Evolutionary conservation across 2,113 vertebrate species (phyloP).

Genomic region (Peromyscus polionotus): DNA sequence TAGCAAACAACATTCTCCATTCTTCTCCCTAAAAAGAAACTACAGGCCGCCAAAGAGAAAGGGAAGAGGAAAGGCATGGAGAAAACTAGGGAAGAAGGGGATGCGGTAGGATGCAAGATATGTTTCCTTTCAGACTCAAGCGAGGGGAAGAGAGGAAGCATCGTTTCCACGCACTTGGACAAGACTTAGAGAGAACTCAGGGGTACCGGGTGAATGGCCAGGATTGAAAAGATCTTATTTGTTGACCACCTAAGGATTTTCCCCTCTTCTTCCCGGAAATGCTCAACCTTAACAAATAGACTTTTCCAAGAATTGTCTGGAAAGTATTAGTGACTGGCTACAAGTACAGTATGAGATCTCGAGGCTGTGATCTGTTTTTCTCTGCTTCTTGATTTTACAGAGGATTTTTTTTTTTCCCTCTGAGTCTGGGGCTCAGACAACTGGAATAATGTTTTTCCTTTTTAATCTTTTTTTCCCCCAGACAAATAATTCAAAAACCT

Average conservation of each 20-base stretch:
- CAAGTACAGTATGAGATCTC: background rate
- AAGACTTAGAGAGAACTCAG: background rate
- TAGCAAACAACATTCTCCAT: background rate
- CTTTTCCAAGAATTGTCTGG: conserved; percentile 27
- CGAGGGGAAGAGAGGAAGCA: background rate
- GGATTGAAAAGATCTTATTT: background rate
- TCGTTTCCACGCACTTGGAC: background rate
- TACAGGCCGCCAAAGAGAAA: background rate
- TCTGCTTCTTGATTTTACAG: background rate
- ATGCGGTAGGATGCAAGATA: fast-evolving
- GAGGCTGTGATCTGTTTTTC: background rate
- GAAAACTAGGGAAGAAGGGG: background rate
- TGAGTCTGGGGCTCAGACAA: background rate
- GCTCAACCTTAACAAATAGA: background rate
- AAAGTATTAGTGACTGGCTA: background rate
- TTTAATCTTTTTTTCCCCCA: background rate
- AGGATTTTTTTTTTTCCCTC: too few species aligned
- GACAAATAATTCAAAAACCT: conserved; percentile 11
- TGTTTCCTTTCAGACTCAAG: background rate
- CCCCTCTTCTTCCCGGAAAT: background rate
- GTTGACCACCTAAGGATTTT: background rate
- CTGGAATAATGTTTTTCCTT: background rate
- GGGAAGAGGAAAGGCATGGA: background rate
- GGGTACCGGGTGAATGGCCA: background rate
- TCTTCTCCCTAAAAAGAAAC: background rate